Evolutionary conservation across 1,140 invertebrate genomes (phyloP), one percentile per base, ranked within the genome.

Genomic region (Drosophila arizonae): DNA sequence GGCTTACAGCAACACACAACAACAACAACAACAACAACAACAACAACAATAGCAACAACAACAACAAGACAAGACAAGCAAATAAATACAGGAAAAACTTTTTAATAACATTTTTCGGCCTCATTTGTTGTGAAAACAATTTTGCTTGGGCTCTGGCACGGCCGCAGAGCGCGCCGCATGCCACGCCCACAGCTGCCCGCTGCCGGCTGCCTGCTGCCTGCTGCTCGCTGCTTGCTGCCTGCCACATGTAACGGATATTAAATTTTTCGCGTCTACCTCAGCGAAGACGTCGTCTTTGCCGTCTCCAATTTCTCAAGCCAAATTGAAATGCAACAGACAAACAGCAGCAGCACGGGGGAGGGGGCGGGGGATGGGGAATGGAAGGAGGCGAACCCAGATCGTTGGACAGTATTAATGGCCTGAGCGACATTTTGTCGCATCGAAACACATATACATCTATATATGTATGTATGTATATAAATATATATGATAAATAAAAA

Each of bases 51-150:
- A 17, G 3, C 21, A 24, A 24, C 21, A 24, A 57, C 63, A 56
- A 52, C 11, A 43, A 43, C 11, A 6, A n/a, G 41, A 33, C 36
- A 75, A 70, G 61, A 65, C 66, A 77, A 51, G 76, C 76, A 77
- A 77, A 78, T 78, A 76, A 80, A 79, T 78, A 77, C 80, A 86
- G 81, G 84, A 78, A 88, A 79, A 87, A 87, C 82, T 87, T 87
- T 87, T 87, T 87, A 87, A 87, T 87, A 87, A 87, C 82, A 87
- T 87, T 87, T 87, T 87, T 87, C 82, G 84, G 82, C 82, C 82
- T 87, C 82, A 87, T 87, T 87, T 87, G 82, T 87, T 87, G 82
- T 82, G 84, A 88, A 87, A 87, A 87, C 82, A 87, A 87, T 87
- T 87, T 87, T 56, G 62, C 72, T 67, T 73, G 75, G 82, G 75